Percentiles rank a stretch among this genome's conserved stretches.
These are phyloP conservation scores for Coracopsis vasa DNA, from an alignment of 2,113 vertebrate species.

Conservation along the genomic window DNA sequence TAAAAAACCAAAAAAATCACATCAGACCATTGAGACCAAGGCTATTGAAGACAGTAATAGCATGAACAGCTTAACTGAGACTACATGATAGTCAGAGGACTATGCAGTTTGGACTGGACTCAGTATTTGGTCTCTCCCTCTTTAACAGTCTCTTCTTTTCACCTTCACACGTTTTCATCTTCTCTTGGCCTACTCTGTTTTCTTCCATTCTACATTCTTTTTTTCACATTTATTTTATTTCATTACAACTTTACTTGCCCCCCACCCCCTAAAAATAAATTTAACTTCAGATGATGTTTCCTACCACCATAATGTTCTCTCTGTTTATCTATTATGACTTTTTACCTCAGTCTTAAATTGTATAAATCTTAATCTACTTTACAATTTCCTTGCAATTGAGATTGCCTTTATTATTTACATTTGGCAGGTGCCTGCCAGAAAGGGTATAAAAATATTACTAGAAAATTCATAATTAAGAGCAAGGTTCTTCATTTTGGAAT, in stretches of 20 bases:
- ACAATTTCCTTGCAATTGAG: not conserved
- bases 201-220: not conserved
- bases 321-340: not conserved
- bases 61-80: not conserved
- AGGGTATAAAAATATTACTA: not conserved
- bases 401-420: not conserved
- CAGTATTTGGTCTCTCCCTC: not conserved
- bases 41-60: not conserved
- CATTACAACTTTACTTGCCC: not conserved
- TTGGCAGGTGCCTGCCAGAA: not conserved
- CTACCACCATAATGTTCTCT: not conserved
- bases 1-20: not conserved
- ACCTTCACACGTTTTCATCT: not conserved
- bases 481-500: not conserved
- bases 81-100: not conserved
- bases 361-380: not conserved
- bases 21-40: not conserved
- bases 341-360: not conserved
- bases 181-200: not conserved
- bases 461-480: not conserved
- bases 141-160: not conserved
- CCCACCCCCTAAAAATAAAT: fast-evolving
- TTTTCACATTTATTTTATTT: not conserved
- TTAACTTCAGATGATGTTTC: not conserved
- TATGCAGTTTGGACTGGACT: not conserved